Percentiles rank a stretch among this genome's conserved stretches.
Conservation (phyloP, 2,113 vertebrate species). For the Capricornis sumatraensis region DNA sequence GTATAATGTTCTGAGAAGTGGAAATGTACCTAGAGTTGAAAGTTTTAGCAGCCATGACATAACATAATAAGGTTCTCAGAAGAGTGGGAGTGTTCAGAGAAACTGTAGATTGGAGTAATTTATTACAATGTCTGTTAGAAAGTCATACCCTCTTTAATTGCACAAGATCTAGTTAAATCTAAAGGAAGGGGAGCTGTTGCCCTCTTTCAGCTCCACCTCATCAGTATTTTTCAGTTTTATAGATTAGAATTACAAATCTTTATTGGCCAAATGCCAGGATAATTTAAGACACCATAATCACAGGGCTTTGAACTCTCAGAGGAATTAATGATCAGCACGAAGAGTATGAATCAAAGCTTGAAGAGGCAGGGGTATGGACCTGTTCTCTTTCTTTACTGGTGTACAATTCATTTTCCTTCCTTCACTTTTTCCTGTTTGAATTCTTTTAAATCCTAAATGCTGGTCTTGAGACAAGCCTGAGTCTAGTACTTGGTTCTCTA, state of each 20-base stretch:
- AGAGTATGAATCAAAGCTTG: conserved; percentile 20
- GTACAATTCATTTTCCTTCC: background rate
- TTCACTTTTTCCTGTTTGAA: background rate
- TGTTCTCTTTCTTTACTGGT: background rate
- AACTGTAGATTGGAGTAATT: conserved; percentile 8
- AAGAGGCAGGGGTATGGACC: background rate
- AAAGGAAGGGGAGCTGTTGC: background rate
- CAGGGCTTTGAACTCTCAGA: background rate
- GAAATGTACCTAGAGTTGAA: background rate
- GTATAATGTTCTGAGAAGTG: background rate
- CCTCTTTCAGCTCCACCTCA: background rate
- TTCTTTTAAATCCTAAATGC: background rate
- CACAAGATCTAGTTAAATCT: background rate
- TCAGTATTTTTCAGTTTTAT: background rate
- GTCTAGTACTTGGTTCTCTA: background rate
- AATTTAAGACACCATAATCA: conserved; percentile 22
- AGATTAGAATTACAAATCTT: conserved; percentile 21
- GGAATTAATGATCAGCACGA: background rate
- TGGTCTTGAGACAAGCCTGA: background rate
- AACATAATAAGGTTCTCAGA: background rate
- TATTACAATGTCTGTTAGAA: conserved; percentile 21
- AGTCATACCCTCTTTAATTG: conserved; percentile 45
- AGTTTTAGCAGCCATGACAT: background rate
- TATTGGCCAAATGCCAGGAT: conserved; percentile 7
- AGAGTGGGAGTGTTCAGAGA: background rate